Evolutionary conservation across 2,113 vertebrate genomes (phyloP).

Genomic region (Mus pahari): DNA sequence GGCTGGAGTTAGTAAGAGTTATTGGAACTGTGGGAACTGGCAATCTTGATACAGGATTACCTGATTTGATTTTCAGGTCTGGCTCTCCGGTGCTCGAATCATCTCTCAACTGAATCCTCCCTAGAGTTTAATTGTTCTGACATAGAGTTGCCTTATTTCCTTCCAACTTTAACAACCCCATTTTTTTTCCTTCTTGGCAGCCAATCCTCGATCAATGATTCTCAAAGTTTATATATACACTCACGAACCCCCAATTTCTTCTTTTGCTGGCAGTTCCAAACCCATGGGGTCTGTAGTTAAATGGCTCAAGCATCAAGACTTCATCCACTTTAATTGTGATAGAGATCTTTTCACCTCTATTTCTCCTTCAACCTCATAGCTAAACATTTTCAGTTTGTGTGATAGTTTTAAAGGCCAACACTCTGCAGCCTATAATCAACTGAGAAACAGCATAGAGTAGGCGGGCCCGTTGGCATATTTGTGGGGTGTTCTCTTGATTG

Average conservation of each 20-base stretch:
- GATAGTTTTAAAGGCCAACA: not conserved
- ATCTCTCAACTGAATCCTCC: slow-evolving; percentile 41
- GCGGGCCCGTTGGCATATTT: not conserved
- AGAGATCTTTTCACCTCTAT: not conserved
- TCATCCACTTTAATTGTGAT: not conserved
- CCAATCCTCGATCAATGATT: not conserved
- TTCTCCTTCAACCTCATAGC: not conserved
- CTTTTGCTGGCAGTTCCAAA: not conserved
- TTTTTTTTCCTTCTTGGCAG: not conserved
- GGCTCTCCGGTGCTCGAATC: not conserved
- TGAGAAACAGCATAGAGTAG: not conserved
- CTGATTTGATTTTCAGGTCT: slow-evolving; percentile 53
- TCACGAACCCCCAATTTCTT: not conserved
- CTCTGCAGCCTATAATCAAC: not conserved
- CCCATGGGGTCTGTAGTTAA: not conserved
- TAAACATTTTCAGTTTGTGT: slow-evolving; percentile 12
- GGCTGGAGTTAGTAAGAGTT: not conserved
- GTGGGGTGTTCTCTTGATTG: not conserved
- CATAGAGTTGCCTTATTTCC: not conserved
- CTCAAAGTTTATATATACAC: slow-evolving; percentile 15
- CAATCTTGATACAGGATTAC: slow-evolving; percentile 16
- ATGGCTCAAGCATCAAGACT: not conserved
- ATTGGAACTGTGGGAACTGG: not conserved
- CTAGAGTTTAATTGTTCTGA: not conserved
- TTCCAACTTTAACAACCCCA: not conserved